These are phyloP conservation scores for Ferrisia virgata DNA, from an alignment of 2,888 invertebrate species.

Conservation along the genomic window DNA sequence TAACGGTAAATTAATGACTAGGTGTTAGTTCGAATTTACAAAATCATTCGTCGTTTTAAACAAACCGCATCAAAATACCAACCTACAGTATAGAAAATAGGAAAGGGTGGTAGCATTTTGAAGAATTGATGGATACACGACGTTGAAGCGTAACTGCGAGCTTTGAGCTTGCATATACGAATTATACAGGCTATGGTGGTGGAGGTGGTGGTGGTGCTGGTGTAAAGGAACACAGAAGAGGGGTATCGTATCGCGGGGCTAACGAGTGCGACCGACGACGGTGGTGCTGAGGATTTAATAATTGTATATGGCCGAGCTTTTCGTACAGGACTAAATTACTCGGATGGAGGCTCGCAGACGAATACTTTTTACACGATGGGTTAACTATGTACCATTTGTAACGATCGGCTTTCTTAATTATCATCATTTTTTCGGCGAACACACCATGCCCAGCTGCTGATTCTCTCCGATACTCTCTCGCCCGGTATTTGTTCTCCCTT, in stretches of 20 bases:
- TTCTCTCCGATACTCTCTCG: no score
- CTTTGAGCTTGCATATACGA: not conserved
- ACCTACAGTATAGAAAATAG: no score
- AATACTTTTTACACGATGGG: not conserved
- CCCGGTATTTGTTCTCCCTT: no score
- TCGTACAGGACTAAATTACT: conserved; percentile 2
- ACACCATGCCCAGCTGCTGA: not conserved
- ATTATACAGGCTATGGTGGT: not conserved
- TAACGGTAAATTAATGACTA: conserved; percentile 35
- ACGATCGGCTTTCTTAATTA: conserved; percentile 33
- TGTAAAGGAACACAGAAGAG: no score
- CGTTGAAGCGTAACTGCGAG: not conserved
- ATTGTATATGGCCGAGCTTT: conserved; percentile 2
- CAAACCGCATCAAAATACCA: conserved; percentile 37
- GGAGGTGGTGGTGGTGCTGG: no score
- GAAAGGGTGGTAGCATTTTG: not conserved
- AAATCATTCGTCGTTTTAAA: conserved; percentile 38
- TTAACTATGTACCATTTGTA: conserved; percentile 13
- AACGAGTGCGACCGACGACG: no score
- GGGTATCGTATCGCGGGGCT: no score
- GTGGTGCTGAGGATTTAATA: not conserved
- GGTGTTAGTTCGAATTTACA: conserved; percentile 27
- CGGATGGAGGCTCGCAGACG: no score
- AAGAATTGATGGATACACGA: conserved; percentile 24
- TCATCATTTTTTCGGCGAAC: conserved; percentile 23